Percentiles rank a stretch among this genome's conserved stretches.
Evolutionary conservation across 2,797 vertebrate species (phyloP).

Genomic region (Scyliorhinus canicula): DNA sequence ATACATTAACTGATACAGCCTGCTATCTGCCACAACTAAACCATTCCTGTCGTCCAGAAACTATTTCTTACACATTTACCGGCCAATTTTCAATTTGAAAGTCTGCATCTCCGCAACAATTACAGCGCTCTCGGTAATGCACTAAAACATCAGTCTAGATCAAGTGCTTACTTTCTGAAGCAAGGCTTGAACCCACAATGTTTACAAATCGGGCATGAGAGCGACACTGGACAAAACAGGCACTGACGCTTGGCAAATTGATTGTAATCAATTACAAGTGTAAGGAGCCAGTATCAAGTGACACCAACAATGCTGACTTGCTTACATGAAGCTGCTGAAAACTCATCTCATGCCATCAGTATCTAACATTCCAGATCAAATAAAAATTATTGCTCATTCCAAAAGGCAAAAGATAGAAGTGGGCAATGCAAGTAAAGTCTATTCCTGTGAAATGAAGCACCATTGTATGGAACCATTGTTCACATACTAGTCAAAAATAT

Average conservation of each 20-base stretch:
- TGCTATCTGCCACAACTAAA: background rate
- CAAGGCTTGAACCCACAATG: background rate
- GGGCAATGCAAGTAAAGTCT: too few species aligned
- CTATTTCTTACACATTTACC: background rate
- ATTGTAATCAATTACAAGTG: background rate
- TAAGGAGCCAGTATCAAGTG: background rate
- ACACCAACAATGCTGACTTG: background rate
- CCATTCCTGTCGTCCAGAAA: background rate
- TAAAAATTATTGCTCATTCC: background rate
- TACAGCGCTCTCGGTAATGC: background rate
- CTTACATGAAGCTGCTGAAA: background rate
- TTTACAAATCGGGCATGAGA: background rate
- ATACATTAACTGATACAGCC: background rate
- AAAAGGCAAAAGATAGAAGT: too few species aligned
- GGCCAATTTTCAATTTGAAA: background rate
- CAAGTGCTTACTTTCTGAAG: background rate
- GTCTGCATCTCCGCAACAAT: background rate
- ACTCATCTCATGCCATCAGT: background rate
- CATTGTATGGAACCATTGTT: too few species aligned
- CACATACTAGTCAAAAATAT: too few species aligned
- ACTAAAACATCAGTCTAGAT: background rate
- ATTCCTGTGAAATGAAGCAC: too few species aligned
- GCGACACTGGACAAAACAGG: background rate
- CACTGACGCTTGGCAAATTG: background rate
- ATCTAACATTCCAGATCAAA: background rate